phyloP scores from a whole-genome alignment of 2,797 vertebrate genomes.

The Sciurus carolinensis region DNA sequence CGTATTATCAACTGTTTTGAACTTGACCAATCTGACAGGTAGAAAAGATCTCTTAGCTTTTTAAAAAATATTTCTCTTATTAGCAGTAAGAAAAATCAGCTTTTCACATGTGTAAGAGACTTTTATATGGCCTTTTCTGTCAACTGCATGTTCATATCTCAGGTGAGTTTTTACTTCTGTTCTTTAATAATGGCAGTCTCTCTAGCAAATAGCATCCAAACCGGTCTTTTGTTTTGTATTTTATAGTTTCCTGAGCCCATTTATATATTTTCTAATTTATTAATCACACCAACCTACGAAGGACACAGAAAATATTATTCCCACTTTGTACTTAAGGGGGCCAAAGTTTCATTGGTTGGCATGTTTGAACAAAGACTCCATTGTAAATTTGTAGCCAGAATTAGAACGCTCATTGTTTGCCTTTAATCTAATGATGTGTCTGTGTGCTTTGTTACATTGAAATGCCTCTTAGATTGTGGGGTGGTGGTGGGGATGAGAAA shows the following conservation, averaged over 20 bases:
- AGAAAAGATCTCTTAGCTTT: background rate
- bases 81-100: background rate
- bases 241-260: background rate
- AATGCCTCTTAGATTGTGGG: background rate
- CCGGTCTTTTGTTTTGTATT: background rate
- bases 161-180: background rate
- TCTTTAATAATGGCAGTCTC: slow-evolving; percentile 9
- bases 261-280: background rate
- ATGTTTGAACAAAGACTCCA: background rate
- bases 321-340: background rate
- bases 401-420: background rate
- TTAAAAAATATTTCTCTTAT: background rate
- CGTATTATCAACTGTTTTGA: background rate
- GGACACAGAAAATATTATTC: background rate
- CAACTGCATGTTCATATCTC: background rate
- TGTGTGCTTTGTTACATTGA: background rate
- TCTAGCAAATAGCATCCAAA: slow-evolving; percentile 5
- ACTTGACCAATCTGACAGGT: background rate
- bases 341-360: background rate
- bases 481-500: background rate
- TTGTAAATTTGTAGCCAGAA: background rate
- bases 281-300: background rate
- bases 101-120: background rate
- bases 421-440: background rate
- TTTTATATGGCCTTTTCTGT: slow-evolving; percentile 9